These are phyloP conservation scores for Drosophila subpulchrella DNA, from an alignment of 1,140 invertebrate genomes.

Conservation along the genomic window DNA sequence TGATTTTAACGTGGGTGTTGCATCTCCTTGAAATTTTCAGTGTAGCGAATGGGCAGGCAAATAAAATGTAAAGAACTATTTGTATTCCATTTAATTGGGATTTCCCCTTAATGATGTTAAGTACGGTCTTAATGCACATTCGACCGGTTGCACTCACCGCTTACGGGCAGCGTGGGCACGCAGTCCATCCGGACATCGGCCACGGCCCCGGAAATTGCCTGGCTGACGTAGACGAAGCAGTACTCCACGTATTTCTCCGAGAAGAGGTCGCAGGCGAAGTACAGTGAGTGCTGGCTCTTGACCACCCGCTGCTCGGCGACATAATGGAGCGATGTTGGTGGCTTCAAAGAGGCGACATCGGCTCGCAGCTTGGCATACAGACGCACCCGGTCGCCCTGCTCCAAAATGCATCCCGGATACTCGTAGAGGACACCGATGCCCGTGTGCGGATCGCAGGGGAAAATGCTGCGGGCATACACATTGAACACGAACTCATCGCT, in stretches of 20 bases:
- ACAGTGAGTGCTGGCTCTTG: conserved; percentile 89
- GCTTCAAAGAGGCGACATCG: conserved; percentile 88
- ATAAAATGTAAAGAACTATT: not conserved
- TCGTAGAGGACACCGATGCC: conserved; percentile 91
- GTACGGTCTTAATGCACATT: not conserved
- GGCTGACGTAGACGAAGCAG: conserved; percentile 94
- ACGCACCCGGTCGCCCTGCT: conserved; percentile 89
- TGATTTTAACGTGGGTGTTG: not conserved
- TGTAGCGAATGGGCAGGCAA: not conserved
- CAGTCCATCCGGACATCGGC: conserved; percentile 92
- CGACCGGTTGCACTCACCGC: conserved; percentile 86
- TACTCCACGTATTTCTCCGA: conserved; percentile 92
- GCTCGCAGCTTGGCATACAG: conserved; percentile 89
- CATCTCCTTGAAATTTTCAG: not conserved
- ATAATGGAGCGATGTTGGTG: conserved; percentile 87
- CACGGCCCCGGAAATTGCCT: conserved; percentile 92
- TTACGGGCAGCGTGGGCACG: conserved; percentile 90
- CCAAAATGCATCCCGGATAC: conserved; percentile 91
- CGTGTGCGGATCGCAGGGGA: conserved; percentile 90
- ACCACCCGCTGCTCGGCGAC: conserved; percentile 87
- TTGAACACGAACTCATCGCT: conserved; percentile 93
- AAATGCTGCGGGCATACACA: conserved; percentile 91
- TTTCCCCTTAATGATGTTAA: conserved; percentile 10
- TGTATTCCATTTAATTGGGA: conserved; percentile 4
- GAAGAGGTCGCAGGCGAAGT: conserved; percentile 93